Evolutionary conservation across 2,888 invertebrate species (phyloP), one percentile per base, ranked within the genome.

Genomic region (Pristionchus maxplancki): DNA sequence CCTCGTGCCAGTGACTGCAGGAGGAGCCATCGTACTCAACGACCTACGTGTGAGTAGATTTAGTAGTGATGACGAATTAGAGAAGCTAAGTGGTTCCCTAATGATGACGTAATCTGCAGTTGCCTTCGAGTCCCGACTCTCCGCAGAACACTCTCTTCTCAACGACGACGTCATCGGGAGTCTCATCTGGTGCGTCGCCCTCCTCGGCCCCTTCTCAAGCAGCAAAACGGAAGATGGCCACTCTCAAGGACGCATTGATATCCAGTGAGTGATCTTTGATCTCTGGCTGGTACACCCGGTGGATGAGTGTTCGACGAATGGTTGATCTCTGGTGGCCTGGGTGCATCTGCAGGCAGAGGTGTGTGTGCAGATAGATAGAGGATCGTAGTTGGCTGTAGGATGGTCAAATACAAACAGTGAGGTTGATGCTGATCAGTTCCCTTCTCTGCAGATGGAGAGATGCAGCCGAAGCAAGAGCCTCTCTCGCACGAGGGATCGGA

Each of bases 401-500:
- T 67, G 28, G 67, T 34, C 67, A 34, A 17, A 67, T 67, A 34
- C 17, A 67, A 58, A 67, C 31, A 28, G 64, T 24, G 8, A 64
- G 28, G 24, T n/a, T 67, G 67, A 31, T 67, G 67, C 67, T 67
- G 67, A 34, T 28, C 31, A 31, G 15, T 34, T 34, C 34, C 15
- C 67, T 34, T 34, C 67, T 40, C 28, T 78, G 31, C 78, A 78
- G 78, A 78, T 31, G 82, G 82, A 50, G 53, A 64, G 2, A 85
- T 85, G 62, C 6, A 40, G 64, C 58, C 85, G 37, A 85, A 85
- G 64, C 28, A 44, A 28, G 85, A 85, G 64, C 85, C 85, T 24
- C n/a, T 34, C 20, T 85, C 85, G 13, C 28, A 9, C 15, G 85
- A 85, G 37, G 85, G 85, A 62, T 85, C 85, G 15, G 85, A 85